These are phyloP conservation scores for Pelodytes ibericus DNA, from an alignment of 2,797 vertebrate genomes.

Conservation along the genomic window DNA sequence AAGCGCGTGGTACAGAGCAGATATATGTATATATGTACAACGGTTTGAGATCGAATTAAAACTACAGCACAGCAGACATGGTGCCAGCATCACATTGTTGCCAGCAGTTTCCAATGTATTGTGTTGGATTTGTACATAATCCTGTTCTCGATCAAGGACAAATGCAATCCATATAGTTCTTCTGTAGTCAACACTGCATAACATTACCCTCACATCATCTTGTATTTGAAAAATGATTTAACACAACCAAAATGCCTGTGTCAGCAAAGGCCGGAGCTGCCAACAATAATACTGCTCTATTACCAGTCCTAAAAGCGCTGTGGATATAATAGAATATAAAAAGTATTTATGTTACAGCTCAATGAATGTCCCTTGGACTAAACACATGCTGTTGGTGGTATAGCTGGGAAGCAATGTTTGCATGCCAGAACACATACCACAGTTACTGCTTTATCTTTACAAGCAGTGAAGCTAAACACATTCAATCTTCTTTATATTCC, in stretches of 20 bases:
- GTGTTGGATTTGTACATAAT: constrained; percentile 57
- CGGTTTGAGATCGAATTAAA: no score
- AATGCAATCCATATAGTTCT: constrained; percentile 55
- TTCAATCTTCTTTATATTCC: background rate
- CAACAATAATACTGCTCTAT: background rate
- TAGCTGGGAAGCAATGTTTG: background rate
- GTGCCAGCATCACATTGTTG: constrained; percentile 45
- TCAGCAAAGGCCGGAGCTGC: constrained; percentile 35
- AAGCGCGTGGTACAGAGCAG: no score
- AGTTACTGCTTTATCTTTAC: background rate
- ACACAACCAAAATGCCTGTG: constrained; percentile 52
- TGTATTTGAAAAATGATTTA: constrained; percentile 57
- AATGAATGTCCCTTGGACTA: background rate
- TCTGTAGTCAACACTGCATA: constrained; percentile 58
- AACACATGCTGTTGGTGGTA: rapidly evolving
- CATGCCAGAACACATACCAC: background rate
- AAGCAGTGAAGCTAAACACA: background rate
- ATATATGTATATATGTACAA: no score
- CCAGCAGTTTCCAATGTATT: constrained; percentile 51
- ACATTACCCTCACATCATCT: constrained; percentile 57
- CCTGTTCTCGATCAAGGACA: constrained; percentile 57
- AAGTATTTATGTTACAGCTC: background rate
- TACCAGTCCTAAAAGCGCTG: background rate
- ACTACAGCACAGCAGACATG: no score
- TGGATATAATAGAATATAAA: constrained; percentile 14